Conservation (phyloP, 1,140 invertebrate species). For the Neodiprion pinetum region DNA sequence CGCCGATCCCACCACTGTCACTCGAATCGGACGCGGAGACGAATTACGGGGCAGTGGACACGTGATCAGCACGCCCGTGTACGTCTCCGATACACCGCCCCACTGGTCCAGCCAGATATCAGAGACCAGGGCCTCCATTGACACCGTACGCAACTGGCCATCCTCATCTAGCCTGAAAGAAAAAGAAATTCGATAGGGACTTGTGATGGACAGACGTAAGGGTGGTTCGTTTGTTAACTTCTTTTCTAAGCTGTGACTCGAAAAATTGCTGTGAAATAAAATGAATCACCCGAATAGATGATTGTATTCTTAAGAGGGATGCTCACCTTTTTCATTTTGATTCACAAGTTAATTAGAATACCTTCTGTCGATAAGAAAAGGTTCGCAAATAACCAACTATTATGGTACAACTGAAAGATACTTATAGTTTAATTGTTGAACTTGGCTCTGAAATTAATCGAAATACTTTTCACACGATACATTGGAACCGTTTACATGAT, state of each 20-base stretch:
- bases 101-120: constrained; percentile 56
- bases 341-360: too few species aligned
- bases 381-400: too few species aligned
- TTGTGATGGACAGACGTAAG: too few species aligned
- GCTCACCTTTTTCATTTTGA: too few species aligned
- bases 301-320: too few species aligned
- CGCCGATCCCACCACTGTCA: constrained; percentile 43
- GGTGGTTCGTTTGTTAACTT: background rate
- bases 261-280: background rate
- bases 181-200: background rate
- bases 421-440: too few species aligned
- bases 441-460: too few species aligned
- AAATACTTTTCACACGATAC: too few species aligned
- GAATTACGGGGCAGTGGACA: constrained; percentile 45
- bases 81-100: constrained; percentile 43
- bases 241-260: background rate
- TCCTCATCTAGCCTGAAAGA: constrained; percentile 46
- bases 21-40: constrained; percentile 32
- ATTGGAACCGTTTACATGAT: too few species aligned
- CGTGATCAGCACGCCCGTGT: constrained; percentile 51
- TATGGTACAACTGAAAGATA: too few species aligned
- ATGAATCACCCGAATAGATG: too few species aligned
- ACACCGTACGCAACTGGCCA: constrained; percentile 37
- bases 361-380: too few species aligned
- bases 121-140: constrained; percentile 53